Evolutionary conservation across 2,113 vertebrate genomes (phyloP), one percentile per base, ranked within the genome.

Genomic region (Cyphomyrus plagiostoma): DNA sequence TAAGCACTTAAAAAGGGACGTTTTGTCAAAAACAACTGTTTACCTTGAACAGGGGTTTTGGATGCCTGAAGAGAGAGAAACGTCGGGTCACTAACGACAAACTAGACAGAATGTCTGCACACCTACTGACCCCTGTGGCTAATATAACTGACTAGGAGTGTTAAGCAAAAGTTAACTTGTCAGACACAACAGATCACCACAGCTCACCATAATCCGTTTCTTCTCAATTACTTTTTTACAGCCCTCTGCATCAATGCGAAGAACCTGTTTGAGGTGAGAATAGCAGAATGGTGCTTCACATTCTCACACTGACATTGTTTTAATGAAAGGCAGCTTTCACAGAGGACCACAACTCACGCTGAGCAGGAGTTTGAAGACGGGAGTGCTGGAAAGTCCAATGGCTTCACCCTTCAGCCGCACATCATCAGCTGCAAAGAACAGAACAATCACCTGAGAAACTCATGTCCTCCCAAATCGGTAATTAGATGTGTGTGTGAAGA

Each of bases 141-240:
- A 77, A 39, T 30, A 3, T 77, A 2, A 77, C 10, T 17, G 70
- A 15, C 17, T 80, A 19, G 74, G 1, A 77, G 70, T 30, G 13
- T 77, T 53, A 35, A 86, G 17, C 15, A 19, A 86, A 15, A 19
- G 70, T 35, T 35, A 74, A 35, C 30, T 74, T 39, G 74, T 80
- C 74, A 80, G 74, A 42, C 13, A 77, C 35, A 19, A 26, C 74
- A 42, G 35, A 6, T 19, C 15, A 42, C 10, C 15, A 74, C 11
- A 11, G 13, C 74, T 26, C 45, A 42, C 35, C 9, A 1, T 56
- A 0, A 7, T 89, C 89, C 88, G 95, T 26, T 94, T 94, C 88
- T 94, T 92, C 13, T 92, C 90, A 19, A 99, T 98, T 0, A 96
- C 91, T 39, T 94, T 95, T 95, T 96, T 96, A 91, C 98, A 99